Evolutionary conservation across 2,113 vertebrate genomes (phyloP), one percentile per base, ranked within the genome.

Genomic region (Leptodactylus fuscus): DNA sequence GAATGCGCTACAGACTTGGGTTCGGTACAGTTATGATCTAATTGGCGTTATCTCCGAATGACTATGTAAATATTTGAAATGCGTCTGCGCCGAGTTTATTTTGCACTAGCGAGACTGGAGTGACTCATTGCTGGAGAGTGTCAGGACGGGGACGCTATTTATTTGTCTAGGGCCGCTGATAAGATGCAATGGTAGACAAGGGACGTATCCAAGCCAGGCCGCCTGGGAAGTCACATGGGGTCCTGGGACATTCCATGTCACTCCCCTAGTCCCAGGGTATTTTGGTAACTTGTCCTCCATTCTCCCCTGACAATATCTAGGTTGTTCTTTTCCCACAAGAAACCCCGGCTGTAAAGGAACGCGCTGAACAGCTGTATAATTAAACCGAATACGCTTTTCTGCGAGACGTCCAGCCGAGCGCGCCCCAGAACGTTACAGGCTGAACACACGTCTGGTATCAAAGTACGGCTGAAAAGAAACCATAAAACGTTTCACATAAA

Each of bases 301-400:
- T 85, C 60, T 67, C 55, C 73, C 73, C 29, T 67, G 73, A 62
- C 29, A 77, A 77, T 65, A 77, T 77, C 58, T 18, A 48, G 29
- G 46, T 67, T 77, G 22, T 41, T n/a, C 41, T 36, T 65, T 85
- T 85, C 82, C 82, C 82, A 85, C 58, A 85, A 60, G 82, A 85
- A 84, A 77, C 44, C 4, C 16, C 44, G 49, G n/a, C 51, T 44
- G 29, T 48, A 38, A 86, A 24, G 7, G 5, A 32, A n/a, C 22
- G 5, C 8, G 22, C 15, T 16, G 27, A 79, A 79, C 76, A 38
- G 27, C 76, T 79, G 76, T 41, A 38, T 15, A n/a, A 60, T 60
- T 36, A 36, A 41, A 38, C 12, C 34, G 38, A 38, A 24, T 34
- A 4, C 6, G 1, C 49, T 36, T 9, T 77, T 55, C 49, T 53